Evolutionary conservation across 2,797 vertebrate genomes (phyloP).

Genomic region (Xenentodon cancila): DNA sequence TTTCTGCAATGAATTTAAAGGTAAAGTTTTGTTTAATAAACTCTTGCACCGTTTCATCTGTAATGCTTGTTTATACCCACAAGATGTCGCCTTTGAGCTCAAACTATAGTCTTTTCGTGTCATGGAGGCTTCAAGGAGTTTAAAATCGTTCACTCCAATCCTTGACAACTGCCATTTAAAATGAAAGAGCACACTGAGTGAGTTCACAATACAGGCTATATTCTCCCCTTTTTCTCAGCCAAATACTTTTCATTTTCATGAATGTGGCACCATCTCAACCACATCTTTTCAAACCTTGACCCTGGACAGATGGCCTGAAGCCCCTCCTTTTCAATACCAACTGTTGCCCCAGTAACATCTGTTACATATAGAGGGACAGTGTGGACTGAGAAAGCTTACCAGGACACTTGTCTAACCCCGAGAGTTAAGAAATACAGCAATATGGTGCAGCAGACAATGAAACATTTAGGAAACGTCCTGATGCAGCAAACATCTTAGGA

Average conservation of each 20-base stretch:
- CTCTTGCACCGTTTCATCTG: slow-evolving; percentile 1
- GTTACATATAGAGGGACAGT: slow-evolving; percentile 76
- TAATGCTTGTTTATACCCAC: slow-evolving; percentile 53
- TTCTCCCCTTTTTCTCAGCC: slow-evolving; percentile 55
- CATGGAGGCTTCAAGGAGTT: slow-evolving; percentile 23
- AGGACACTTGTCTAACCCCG: slow-evolving; percentile 48
- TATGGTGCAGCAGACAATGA: slow-evolving; percentile 21
- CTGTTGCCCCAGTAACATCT: slow-evolving; percentile 89
- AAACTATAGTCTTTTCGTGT: neutral
- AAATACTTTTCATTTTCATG: slow-evolving; percentile 72
- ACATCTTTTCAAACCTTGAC: slow-evolving; percentile 84
- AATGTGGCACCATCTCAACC: slow-evolving; percentile 75
- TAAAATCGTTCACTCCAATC: slow-evolving; percentile 22
- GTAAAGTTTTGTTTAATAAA: slow-evolving; percentile 27
- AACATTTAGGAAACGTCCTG: slow-evolving; percentile 12
- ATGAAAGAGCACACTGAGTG: slow-evolving; percentile 60
- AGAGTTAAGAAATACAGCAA: slow-evolving; percentile 33
- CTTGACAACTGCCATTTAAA: slow-evolving; percentile 52
- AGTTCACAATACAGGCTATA: slow-evolving; percentile 68
- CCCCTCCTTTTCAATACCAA: slow-evolving; percentile 85
- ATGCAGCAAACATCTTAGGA: slow-evolving; percentile 11
- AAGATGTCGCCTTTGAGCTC: slow-evolving; percentile 59
- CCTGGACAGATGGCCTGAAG: slow-evolving; percentile 87
- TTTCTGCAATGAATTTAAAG: slow-evolving; percentile 2
- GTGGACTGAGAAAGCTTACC: slow-evolving; percentile 53